These are phyloP conservation scores for Anguilla anguilla DNA, from an alignment of 2,797 vertebrate species.

Conservation along the genomic window DNA sequence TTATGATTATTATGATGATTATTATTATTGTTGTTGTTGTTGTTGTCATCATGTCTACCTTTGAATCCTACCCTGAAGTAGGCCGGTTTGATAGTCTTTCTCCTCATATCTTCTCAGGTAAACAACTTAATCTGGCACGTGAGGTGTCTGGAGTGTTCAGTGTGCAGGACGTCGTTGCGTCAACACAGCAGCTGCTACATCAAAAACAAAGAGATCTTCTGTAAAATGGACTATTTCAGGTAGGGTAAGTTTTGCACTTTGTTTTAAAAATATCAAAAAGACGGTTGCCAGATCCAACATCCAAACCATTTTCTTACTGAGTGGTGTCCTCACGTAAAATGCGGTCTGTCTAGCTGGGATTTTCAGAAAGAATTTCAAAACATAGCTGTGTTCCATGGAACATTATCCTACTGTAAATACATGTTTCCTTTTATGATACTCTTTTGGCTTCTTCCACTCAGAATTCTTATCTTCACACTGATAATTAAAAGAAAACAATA, in stretches of 20 bases:
- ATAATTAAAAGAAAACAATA: neutral
- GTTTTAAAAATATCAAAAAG: conserved; percentile 58
- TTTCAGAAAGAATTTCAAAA: conserved; percentile 55
- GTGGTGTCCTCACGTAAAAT: conserved; percentile 40
- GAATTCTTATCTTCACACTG: neutral
- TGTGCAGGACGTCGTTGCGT: conserved; percentile 92
- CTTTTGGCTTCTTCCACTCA: neutral
- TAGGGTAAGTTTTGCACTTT: conserved; percentile 83
- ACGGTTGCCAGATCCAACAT: neutral
- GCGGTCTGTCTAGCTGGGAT: conserved; percentile 53
- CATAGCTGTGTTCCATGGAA: conserved; percentile 40
- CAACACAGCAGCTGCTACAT: conserved; percentile 99
- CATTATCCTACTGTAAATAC: neutral
- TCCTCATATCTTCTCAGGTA: conserved; percentile 75
- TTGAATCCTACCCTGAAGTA: conserved; percentile 9
- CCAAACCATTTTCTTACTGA: neutral
- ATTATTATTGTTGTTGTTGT: conserved; percentile 19
- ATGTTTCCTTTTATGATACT: neutral
- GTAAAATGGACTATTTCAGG: conserved; percentile 99
- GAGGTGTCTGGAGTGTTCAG: conserved; percentile 94
- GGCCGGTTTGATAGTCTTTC: conserved; percentile 17
- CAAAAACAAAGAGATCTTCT: conserved; percentile 99
- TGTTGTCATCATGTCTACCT: conserved; percentile 23
- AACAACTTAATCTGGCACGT: conserved; percentile 99
- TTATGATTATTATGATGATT: conserved; percentile 17